These are phyloP conservation scores for Crossoptilon crossoptilon DNA, from an alignment of 2,797 vertebrate species.

Conservation along the genomic window DNA sequence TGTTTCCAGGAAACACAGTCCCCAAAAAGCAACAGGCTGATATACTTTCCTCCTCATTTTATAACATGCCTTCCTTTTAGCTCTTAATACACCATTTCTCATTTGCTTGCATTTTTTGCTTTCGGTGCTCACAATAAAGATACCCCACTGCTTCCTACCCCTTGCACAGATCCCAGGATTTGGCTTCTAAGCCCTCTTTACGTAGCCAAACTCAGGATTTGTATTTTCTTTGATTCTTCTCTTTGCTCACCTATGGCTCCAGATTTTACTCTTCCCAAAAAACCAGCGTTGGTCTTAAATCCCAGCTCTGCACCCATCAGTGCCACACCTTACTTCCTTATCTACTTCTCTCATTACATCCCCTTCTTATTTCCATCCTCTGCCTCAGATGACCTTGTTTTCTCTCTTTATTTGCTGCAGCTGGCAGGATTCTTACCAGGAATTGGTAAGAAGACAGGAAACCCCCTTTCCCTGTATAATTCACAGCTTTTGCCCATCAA, in stretches of 20 bases:
- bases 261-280: neutral
- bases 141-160: neutral
- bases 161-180: neutral
- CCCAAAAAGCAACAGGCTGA: neutral
- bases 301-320: neutral
- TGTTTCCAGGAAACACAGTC: conserved; percentile 20
- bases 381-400: neutral
- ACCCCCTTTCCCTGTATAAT: neutral
- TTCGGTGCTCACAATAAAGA: neutral
- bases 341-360: neutral
- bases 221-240: neutral
- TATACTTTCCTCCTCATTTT: neutral
- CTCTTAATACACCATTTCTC: neutral
- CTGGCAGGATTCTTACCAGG: rapidly evolving
- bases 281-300: neutral
- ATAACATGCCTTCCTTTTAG: neutral
- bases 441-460: neutral
- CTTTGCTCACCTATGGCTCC: neutral
- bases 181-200: neutral
- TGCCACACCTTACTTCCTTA: neutral
- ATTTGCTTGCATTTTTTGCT: neutral
- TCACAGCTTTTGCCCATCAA: neutral
- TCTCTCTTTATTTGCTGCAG: neutral
- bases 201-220: neutral
- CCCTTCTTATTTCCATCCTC: neutral